Base-by-base conservation (phyloP, 2,888 invertebrate genomes). In the Aphidoletes aphidimyza region DNA sequence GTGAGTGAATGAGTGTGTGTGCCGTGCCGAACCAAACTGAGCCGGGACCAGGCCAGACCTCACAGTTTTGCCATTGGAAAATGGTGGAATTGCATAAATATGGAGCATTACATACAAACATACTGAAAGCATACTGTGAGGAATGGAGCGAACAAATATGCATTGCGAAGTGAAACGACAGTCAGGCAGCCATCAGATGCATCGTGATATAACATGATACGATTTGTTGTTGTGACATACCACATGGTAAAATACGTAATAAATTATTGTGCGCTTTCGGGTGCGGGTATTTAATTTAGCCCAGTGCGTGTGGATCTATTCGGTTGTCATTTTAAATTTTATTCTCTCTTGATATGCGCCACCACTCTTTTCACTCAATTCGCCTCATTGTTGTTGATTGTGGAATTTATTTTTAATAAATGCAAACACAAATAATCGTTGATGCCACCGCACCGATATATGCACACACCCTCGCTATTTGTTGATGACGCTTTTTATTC, bases 191-290 rank as follows among this genome's bases (percentile, higher is more conserved):
- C 69, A 69, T 30, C 30, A 69, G 30, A 69, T 69, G 69, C 30
- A 69, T n/a, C 3, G 5, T 69, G 34, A 69, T 69, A 69, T 17
- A 69, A n/a, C 69, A 69, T 69, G 69, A 69, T 69, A 14, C 69
- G 34, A 69, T 69, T 69, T 69, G 26, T 17, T 69, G 69, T 14
- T 30, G 69, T 30, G 30, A 34, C 69, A 30, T 69, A 30, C 69
- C 69, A 69, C 69, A 69, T 69, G 69, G 17, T 30, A 69, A 69
- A 69, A 69, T 69, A 69, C 69, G 69, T 69, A 69, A 69, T 69
- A 69, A 69, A 69, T 69, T 69, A 69, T 69, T 69, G 69, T 54
- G 9, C 17, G 17, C 9, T 54, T 54, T 54, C 22, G n/a, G 22
- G 11, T 14, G 47, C 3, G 11, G 47, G 47, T 19, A 47, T 47